Percentiles rank a stretch among this genome's conserved stretches.
Conservation (phyloP, 2,797 vertebrate genomes). For the Coluber constrictor region DNA sequence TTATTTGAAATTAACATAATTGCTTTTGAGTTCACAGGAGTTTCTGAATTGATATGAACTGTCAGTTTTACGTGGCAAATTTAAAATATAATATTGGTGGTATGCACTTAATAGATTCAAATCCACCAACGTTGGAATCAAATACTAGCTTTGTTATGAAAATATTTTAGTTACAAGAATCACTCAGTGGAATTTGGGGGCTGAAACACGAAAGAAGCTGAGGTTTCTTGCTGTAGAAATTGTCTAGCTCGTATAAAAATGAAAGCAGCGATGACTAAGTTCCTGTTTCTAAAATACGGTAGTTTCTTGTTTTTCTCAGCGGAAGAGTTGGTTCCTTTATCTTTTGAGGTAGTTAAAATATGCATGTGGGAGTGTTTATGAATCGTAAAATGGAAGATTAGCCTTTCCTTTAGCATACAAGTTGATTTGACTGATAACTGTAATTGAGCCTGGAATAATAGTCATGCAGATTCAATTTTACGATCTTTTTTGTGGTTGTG, state of each 20-base stretch:
- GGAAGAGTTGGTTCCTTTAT: background rate
- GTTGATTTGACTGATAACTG: background rate
- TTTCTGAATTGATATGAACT: background rate
- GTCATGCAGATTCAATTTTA: background rate
- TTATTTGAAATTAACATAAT: background rate
- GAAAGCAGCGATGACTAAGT: background rate
- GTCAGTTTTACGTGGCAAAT: background rate
- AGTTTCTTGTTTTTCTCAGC: background rate
- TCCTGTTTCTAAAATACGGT: background rate
- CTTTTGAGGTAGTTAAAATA: background rate
- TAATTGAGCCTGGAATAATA: background rate
- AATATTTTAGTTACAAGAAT: background rate
- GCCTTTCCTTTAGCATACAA: background rate
- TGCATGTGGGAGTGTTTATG: background rate
- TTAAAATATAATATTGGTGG: background rate
- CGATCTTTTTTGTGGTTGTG: background rate
- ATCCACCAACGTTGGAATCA: background rate
- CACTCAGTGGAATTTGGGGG: background rate
- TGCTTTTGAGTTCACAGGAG: background rate
- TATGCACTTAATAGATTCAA: background rate
- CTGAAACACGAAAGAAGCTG: background rate
- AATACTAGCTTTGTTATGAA: background rate
- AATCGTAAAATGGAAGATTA: background rate
- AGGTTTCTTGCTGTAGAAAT: background rate
- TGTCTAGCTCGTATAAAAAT: background rate